Base-by-base conservation (phyloP, 2,113 vertebrate genomes). In the Pimephales promelas region DNA sequence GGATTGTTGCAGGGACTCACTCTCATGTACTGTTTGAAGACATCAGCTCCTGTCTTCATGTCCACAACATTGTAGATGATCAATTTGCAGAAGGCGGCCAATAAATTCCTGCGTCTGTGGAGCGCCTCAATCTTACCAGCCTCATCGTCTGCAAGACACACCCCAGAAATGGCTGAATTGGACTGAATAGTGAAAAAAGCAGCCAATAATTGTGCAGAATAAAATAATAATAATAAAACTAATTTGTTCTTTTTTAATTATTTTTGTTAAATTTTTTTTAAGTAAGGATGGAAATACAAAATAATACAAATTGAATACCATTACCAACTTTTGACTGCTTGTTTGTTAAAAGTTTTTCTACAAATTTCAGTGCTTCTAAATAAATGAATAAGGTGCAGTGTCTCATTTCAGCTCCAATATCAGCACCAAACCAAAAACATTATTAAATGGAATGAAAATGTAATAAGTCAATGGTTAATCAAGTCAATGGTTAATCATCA, bases 11-110 rank as follows among this genome's bases (percentile, higher is more conserved):
- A 57, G 70, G 16, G 57, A n/a, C 91, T 91, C 92, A 98, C 98
- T 95, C 98, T 96, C 98, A 99, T 99, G 89, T 99, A 99, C 94
- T 99, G 98, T 91, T 99, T 99, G 90, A 99, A 99, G 92, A 99
- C 97, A 91, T 99, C 98, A 0, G 98, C 98, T 82, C 97, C 98
- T 24, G 97, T 98, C 88, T 95, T 98, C 96, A 99, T 99, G 90
- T 99, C 98, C 86, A 99, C 97, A 89, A 99, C 98, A 89, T 96
- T 98, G 92, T 98, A 99, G 86, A 99, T 97, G 93, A 99, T 99
- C 64, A 99, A 95, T 92, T 99, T 99, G 93, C 97, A 99, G 92
- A 97, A 99, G 79, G 96, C 98, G 86, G 98, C 98, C 86, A 99
- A 94, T 62, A 99, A 95, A 90, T 99, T 99, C 93, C 98, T 96